Conservation (phyloP, 1,140 invertebrate genomes). For the Ganaspis sp. region DNA sequence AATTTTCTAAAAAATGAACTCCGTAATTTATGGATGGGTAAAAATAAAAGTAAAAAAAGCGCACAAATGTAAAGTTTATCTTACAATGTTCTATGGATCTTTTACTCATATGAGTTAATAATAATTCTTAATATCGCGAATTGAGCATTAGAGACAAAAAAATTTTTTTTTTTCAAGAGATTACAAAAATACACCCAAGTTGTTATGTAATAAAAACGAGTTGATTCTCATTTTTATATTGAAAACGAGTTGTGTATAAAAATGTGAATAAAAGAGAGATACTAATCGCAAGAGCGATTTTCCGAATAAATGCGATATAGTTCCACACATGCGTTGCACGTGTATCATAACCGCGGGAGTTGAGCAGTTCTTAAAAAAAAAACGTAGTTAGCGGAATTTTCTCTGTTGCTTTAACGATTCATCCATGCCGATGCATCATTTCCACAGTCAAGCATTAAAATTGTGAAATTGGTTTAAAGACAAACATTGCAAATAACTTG, state of each 20-base stretch:
- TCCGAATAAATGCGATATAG: neutral
- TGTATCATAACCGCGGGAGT: conserved; percentile 8
- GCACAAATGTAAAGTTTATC: no score
- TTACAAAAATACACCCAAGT: neutral
- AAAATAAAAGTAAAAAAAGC: no score
- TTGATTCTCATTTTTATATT: no score
- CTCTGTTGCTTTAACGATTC: conserved; percentile 19
- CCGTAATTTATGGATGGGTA: no score
- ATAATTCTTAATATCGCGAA: no score
- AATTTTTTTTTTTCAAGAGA: neutral
- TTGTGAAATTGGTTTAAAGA: conserved; percentile 29
- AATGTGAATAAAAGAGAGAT: neutral
- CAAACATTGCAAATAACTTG: conserved; percentile 9
- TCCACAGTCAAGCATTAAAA: conserved; percentile 21
- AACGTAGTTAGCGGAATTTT: neutral
- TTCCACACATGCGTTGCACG: conserved; percentile 20
- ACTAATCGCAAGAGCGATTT: neutral
- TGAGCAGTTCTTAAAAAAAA: conserved; percentile 7
- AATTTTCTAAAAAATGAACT: no score
- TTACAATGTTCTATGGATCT: no score
- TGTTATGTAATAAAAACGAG: neutral
- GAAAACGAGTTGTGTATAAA: conserved; percentile 2
- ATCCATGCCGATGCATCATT: conserved; percentile 22
- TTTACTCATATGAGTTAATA: no score
- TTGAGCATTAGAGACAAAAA: no score